Conservation (phyloP, 2,113 vertebrate genomes). For the Eolophus roseicapilla region DNA sequence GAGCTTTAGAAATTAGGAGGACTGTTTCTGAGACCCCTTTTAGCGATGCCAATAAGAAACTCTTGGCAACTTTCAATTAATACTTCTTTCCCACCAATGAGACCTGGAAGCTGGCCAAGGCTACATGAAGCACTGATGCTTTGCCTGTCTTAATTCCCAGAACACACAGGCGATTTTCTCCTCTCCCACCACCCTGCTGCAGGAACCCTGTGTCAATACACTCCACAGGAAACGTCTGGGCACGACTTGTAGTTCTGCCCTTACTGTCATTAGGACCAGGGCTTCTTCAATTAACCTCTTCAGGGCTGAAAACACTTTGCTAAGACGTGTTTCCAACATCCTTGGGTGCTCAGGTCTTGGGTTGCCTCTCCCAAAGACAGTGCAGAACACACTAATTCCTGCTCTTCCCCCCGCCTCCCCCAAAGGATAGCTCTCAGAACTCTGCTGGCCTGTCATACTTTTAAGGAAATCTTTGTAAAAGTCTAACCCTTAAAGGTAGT, state of each 20-base stretch:
- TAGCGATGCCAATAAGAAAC: not conserved
- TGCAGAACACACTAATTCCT: not conserved
- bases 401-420: fast-evolving
- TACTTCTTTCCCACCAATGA: not conserved
- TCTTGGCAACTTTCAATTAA: not conserved
- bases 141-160: not conserved
- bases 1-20: not conserved
- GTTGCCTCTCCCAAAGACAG: not conserved
- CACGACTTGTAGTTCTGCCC: not conserved
- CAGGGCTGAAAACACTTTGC: not conserved
- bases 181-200: not conserved
- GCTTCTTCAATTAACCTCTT: not conserved
- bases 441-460: fast-evolving
- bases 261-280: not conserved
- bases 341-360: not conserved
- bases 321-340: not conserved
- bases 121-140: not conserved
- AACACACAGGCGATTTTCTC: not conserved
- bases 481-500: not conserved
- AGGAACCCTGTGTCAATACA: not conserved
- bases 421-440: not conserved
- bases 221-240: not conserved
- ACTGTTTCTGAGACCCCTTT: not conserved
- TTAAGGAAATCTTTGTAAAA: not conserved
- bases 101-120: not conserved